These are phyloP conservation scores for Alloscopus bannaensis DNA, from an alignment of 2,888 invertebrate genomes.

Conservation along the genomic window DNA sequence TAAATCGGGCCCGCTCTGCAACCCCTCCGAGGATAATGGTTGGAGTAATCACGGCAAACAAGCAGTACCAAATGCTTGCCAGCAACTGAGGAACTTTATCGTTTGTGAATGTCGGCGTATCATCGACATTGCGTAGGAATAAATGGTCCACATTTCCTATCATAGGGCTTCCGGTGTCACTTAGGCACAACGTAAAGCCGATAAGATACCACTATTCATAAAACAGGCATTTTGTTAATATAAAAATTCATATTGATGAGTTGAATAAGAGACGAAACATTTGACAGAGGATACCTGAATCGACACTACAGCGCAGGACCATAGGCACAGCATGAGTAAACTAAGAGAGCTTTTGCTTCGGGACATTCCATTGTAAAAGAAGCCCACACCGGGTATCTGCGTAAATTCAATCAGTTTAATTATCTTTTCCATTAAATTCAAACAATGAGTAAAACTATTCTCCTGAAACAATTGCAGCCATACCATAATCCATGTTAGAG, in stretches of 20 bases:
- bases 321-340: slow-evolving; percentile 70
- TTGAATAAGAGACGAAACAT: background rate
- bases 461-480: too few species aligned
- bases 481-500: slow-evolving; percentile 67
- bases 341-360: slow-evolving; percentile 68
- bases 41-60: slow-evolving; percentile 71
- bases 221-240: background rate
- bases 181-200: slow-evolving; percentile 66
- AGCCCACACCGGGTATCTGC: slow-evolving; percentile 64
- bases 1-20: slow-evolving; percentile 64
- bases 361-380: slow-evolving; percentile 70
- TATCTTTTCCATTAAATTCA: background rate
- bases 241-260: background rate
- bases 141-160: slow-evolving; percentile 67
- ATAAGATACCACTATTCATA: slow-evolving; percentile 66
- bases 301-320: slow-evolving; percentile 70
- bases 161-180: slow-evolving; percentile 58
- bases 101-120: slow-evolving; percentile 59
- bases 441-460: too few species aligned
- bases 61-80: slow-evolving; percentile 71
- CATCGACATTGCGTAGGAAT: slow-evolving; percentile 60
- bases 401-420: slow-evolving; percentile 12
- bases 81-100: slow-evolving; percentile 68
- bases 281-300: slow-evolving; percentile 65
- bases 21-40: slow-evolving; percentile 70